Conservation (phyloP, 1,140 invertebrate species). For the Eriocheir sinensis region DNA sequence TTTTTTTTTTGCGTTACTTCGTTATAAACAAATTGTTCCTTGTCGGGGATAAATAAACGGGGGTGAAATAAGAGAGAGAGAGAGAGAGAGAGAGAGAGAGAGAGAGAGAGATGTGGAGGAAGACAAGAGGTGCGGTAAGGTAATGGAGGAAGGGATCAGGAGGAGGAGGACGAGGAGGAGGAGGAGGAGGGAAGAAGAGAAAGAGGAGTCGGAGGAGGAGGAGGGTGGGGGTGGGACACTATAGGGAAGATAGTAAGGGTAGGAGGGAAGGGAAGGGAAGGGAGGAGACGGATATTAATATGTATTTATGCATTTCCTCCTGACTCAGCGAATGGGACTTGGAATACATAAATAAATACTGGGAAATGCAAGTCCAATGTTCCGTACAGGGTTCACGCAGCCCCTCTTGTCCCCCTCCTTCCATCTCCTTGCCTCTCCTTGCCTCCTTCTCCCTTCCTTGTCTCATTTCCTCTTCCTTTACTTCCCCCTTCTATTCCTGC, state of each 20-base stretch:
- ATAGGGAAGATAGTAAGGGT: not conserved
- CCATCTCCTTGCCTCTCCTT: not conserved
- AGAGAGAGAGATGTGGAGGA: not conserved
- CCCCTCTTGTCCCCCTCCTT: not conserved
- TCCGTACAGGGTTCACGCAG: not conserved
- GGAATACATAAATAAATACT: constrained; percentile 65
- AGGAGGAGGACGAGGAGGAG: not conserved
- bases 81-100: not conserved
- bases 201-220: not conserved
- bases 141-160: not conserved
- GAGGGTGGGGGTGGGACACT: not conserved
- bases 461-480: not conserved
- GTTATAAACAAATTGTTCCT: not conserved
- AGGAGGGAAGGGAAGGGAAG: not conserved
- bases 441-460: not conserved
- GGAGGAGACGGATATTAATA: constrained; percentile 2
- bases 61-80: not conserved
- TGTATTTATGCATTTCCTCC: constrained; percentile 61
- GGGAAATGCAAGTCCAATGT: constrained; percentile 52
- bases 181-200: not conserved
- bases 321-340: constrained; percentile 32
- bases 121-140: not conserved
- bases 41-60: not conserved
- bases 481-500: no score
- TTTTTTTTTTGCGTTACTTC: no score